Evolutionary conservation across 1,140 invertebrate genomes (phyloP).

Genomic region (Aricia agestis): DNA sequence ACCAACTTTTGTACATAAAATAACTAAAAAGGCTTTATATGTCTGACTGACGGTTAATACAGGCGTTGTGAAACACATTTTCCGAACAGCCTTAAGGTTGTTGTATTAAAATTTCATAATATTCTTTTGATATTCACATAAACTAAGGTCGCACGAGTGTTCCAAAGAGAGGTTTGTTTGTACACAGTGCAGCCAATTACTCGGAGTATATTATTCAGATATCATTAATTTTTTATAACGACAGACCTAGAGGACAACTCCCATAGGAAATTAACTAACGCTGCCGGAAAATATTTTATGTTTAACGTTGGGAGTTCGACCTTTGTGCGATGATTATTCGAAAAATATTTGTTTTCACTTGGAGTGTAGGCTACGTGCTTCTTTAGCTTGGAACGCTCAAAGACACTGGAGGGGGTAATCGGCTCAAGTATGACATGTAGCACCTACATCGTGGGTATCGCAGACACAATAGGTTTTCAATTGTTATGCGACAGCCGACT

Average conservation of each 20-base stretch:
- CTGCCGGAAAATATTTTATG: neutral
- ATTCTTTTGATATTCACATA: neutral
- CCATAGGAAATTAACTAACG: neutral
- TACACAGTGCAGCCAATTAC: neutral
- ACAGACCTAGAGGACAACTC: neutral
- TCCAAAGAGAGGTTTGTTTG: neutral
- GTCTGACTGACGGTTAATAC: too few species aligned
- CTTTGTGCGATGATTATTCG: neutral
- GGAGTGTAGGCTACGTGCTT: too few species aligned
- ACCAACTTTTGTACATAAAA: too few species aligned
- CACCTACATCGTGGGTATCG: too few species aligned
- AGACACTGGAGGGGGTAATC: too few species aligned
- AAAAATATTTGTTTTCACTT: neutral
- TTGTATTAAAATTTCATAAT: neutral
- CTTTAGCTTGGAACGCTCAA: too few species aligned
- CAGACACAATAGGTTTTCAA: too few species aligned
- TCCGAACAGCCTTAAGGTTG: too few species aligned
- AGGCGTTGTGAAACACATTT: too few species aligned
- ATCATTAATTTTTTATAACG: slow-evolving; percentile 4
- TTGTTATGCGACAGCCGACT: too few species aligned
- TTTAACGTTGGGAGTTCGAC: neutral
- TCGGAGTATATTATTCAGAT: neutral
- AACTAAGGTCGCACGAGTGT: neutral
- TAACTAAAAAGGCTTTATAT: too few species aligned
- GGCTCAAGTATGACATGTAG: too few species aligned